Evolutionary conservation across 92 coral and sea anemone species (phyloP).

Genomic region (Epizoanthus scotinus): DNA sequence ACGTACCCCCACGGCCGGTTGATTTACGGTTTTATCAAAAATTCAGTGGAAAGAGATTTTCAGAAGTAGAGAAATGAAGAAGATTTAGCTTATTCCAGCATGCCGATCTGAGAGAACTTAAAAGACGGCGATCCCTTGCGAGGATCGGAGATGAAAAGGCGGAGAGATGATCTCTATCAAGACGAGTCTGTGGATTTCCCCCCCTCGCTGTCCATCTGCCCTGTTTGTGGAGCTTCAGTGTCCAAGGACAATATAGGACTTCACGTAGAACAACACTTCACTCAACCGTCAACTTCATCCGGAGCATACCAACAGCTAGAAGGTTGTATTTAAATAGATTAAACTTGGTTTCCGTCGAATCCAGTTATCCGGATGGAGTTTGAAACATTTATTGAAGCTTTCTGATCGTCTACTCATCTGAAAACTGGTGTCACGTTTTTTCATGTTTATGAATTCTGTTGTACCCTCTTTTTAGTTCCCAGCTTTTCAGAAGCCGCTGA

Average conservation of each 20-base stretch:
- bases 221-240: conserved; percentile 90
- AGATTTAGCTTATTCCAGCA: not conserved
- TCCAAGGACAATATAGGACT: conserved; percentile 74
- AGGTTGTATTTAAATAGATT: conserved; percentile 37
- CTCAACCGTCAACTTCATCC: conserved; percentile 67
- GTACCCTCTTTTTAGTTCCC: conserved; percentile 62
- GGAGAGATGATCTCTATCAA: conserved; percentile 71
- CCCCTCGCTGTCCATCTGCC: conserved; percentile 86
- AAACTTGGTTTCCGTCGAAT: not conserved
- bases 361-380: not conserved
- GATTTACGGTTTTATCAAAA: not conserved
- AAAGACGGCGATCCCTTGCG: not conserved
- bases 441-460: not conserved
- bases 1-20: conserved; percentile 27
- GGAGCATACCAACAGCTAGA: conserved; percentile 64
- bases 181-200: conserved; percentile 69
- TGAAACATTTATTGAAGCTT: not conserved
- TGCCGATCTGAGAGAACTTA: conserved; percentile 20
- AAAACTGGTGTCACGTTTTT: conserved; percentile 13
- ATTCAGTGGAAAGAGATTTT: not conserved
- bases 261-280: conserved; percentile 91
- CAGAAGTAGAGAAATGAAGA: conserved; percentile 8
- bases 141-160: conserved; percentile 75
- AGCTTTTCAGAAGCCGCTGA: conserved; percentile 79
- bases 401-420: not conserved